These are phyloP conservation scores for Dolichoris vasculosae DNA, from an alignment of 1,140 invertebrate genomes.

Conservation along the genomic window DNA sequence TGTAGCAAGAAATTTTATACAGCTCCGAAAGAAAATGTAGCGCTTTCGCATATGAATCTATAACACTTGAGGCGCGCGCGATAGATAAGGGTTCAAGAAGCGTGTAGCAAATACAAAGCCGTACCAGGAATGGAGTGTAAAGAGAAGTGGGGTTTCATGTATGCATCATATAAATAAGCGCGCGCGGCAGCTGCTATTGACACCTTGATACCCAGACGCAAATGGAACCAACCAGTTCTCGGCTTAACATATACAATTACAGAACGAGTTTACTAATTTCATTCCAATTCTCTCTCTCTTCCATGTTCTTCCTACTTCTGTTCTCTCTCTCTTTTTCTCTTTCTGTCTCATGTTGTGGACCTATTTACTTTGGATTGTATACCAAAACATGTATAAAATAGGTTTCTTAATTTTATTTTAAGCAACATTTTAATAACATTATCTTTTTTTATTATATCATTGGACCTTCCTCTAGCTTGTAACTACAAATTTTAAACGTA, in stretches of 20 bases:
- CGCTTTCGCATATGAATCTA: constrained; percentile 1
- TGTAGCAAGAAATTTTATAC: constrained; percentile 24
- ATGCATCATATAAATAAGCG: constrained; percentile 57
- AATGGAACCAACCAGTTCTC: constrained; percentile 72
- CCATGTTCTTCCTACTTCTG: constrained; percentile 54
- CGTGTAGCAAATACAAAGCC: constrained; percentile 51
- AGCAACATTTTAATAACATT: neutral
- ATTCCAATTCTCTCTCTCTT: constrained; percentile 9
- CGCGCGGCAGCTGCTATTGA: constrained; percentile 73
- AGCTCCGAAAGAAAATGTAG: neutral
- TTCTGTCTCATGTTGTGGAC: neutral
- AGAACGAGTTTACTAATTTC: constrained; percentile 60
- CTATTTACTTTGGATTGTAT: neutral
- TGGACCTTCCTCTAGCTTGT: neutral
- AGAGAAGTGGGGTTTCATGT: constrained; percentile 67
- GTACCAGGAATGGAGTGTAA: constrained; percentile 62
- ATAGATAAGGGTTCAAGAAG: constrained; percentile 69
- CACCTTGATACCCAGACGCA: constrained; percentile 74
- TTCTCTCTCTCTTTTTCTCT: constrained; percentile 16
- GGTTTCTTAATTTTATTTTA: neutral
- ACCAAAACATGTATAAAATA: neutral
- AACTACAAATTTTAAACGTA: neutral
- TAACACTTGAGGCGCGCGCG: constrained; percentile 7
- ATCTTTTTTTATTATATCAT: neutral
- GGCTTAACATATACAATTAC: constrained; percentile 57